Evolutionary conservation across 1,140 invertebrate species (phyloP), one percentile per base, ranked within the genome.

Genomic region (Brachionus rubens): DNA sequence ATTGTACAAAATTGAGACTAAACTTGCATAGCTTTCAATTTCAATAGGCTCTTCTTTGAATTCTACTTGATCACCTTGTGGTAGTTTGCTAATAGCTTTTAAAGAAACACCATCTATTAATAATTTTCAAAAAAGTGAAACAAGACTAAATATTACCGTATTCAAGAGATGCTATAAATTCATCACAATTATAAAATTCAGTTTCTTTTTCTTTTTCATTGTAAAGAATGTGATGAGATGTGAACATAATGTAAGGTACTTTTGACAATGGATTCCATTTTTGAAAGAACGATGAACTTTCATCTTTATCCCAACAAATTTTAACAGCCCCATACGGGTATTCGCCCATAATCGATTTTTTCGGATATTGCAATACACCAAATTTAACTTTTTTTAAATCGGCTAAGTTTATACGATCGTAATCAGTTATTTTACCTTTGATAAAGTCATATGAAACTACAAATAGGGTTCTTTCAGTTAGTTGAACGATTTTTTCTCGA

Each of bases 191-290:
- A 79, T 82, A 85, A 7, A 80, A 82, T 30, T 77, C 72, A 1
- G 82, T 83, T 46, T 84, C 83, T 19, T 78, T 80, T 62, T 83
- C 82, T 52, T 83, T 81, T 1, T 89, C 89, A 81, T 91, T 89
- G 87, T 90, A 91, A 79, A 88, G 88, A 46, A 92, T 86, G 7
- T 91, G 91, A 86, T 93, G 92, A 77, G 90, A 91, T 1, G 90
- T 87, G 77, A 91, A 90, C 1, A 91, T 92, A 5, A 89, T 84
- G 83, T 89, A 91, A 0, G 91, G 91, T 78, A 92, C 90, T 59
- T 90, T 87, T 77, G 88, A 88, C 84, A 91, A 92, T 1, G 91
- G 91, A 83, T 94, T 94, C 92, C 92, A 94, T 77, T 89, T 89
- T 78, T 90, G 90, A 70, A 88, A 86, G 79, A 91, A 86, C 1